A percentile compares a stretch with the other conserved stretches of the same genome.
Evolutionary conservation across 2,113 vertebrate species (phyloP).

Genomic region (Sciurus niger): DNA sequence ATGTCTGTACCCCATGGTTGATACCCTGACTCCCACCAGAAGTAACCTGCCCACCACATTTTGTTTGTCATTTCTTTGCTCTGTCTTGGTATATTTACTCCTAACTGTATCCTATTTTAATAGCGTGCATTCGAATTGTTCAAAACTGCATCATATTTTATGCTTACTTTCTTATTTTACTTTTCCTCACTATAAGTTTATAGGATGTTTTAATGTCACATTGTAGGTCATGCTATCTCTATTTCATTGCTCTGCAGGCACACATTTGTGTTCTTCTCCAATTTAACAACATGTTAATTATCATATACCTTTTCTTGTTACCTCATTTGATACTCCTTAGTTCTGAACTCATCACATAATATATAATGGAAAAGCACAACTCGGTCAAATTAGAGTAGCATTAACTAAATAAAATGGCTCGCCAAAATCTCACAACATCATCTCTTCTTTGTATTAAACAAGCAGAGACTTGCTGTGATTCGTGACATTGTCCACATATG

Average conservation of each 20-base stretch:
- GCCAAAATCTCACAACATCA: background rate
- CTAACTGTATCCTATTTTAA: background rate
- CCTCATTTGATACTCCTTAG: background rate
- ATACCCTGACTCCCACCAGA: background rate
- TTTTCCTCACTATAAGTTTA: background rate
- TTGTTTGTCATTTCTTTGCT: background rate
- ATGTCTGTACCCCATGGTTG: background rate
- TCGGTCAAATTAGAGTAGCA: background rate
- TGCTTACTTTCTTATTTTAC: background rate
- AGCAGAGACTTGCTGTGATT: background rate
- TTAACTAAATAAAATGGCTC: background rate
- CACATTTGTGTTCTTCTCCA: background rate
- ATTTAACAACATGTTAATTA: background rate
- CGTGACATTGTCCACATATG: background rate
- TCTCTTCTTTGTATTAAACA: background rate
- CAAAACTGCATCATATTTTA: background rate
- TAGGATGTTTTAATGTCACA: background rate
- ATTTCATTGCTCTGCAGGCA: background rate
- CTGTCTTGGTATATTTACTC: background rate
- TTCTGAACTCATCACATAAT: background rate
- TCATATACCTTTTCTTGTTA: background rate
- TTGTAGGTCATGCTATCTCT: accelerated
- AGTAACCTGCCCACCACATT: too few relatives aligned
- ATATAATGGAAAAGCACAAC: background rate
- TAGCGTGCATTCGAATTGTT: background rate